These are phyloP conservation scores for Poecilia velifera DNA, from an alignment of 2,797 vertebrate genomes.

Conservation along the genomic window DNA sequence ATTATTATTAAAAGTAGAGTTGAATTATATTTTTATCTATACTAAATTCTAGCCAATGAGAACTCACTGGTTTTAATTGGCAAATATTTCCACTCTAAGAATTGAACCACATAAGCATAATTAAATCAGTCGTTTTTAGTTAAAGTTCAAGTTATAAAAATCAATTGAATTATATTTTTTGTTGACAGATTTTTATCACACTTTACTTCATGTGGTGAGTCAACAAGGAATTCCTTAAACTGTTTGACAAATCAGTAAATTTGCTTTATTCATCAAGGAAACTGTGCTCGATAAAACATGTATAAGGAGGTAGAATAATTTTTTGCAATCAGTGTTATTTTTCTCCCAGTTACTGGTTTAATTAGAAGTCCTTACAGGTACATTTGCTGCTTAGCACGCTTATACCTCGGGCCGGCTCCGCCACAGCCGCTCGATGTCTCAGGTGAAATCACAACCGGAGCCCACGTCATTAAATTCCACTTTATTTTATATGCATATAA, in stretches of 20 bases:
- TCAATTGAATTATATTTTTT: too few relatives aligned
- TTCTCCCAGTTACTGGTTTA: neutral
- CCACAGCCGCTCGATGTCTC: conserved; percentile 34
- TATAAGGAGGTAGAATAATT: too few relatives aligned
- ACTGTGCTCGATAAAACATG: neutral
- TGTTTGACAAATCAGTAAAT: neutral
- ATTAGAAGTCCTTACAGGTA: neutral
- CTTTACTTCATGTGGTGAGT: neutral
- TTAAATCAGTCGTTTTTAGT: too few relatives aligned
- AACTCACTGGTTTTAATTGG: too few relatives aligned
- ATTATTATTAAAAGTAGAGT: too few relatives aligned
- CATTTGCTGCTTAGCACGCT: neutral
- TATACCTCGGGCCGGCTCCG: neutral
- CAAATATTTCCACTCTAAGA: too few relatives aligned
- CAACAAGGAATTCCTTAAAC: neutral
- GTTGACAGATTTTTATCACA: too few relatives aligned
- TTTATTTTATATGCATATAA: conserved; percentile 81
- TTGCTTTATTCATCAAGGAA: neutral
- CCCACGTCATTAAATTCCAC: conserved; percentile 57
- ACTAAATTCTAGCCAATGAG: too few relatives aligned
- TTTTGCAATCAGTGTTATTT: neutral
- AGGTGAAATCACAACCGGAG: conserved; percentile 54
- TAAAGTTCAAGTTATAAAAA: too few relatives aligned
- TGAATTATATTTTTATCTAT: too few relatives aligned
- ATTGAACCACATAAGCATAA: too few relatives aligned